Base-by-base conservation (phyloP, 1,140 invertebrate species). In the Trinorchestia longiramus region DNA sequence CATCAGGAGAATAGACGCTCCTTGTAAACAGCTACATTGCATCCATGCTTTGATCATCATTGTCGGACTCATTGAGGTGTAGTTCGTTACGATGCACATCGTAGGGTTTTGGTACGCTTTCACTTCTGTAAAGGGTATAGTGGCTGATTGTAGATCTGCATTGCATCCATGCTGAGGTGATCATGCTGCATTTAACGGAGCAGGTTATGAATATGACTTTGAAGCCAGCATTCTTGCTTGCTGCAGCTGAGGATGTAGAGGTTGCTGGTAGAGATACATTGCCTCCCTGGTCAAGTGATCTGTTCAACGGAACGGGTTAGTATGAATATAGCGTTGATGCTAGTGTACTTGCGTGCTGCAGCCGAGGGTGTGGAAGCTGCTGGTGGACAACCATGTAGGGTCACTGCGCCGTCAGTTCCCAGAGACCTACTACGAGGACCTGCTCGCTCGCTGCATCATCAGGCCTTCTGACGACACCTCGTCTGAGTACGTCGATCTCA, bases 341-440 rank as follows among this genome's bases (percentile, higher is more conserved):
- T 77, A 28, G 11, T 90, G 41, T 43, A 43, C 23, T 41, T 90
- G 41, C 96, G 77, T 97, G 96, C 62, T 28, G 62, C 95, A 97
- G 97, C 88, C 92, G 96, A 95, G 96, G 96, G 96, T 96, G 96
- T 96, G 97, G 96, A 95, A 96, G 23, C 90, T 96, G 77, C 95
- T 96, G 95, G 96, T 96, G 23, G 96, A 96, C 28, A n/a, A 53
- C 41, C 95, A 96, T 11, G 88, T 97, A 43, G 96, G 96, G 43
- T 88, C 96, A 47, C 96, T 97, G n/a, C 97, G 97, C 96, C 96
- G 96, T 41, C 95, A 97, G n/a, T 53, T 97, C 0, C 97, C 97
- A 0, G 96, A 97, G 42, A 97, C 97, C 90, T 97, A 97, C 96
- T 97, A 97, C 96, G 96, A 97, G 95, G 97, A 97, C 95, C 96